phyloP scores from a whole-genome alignment of 2,888 invertebrate genomes.

The Cheilosia grossa region DNA sequence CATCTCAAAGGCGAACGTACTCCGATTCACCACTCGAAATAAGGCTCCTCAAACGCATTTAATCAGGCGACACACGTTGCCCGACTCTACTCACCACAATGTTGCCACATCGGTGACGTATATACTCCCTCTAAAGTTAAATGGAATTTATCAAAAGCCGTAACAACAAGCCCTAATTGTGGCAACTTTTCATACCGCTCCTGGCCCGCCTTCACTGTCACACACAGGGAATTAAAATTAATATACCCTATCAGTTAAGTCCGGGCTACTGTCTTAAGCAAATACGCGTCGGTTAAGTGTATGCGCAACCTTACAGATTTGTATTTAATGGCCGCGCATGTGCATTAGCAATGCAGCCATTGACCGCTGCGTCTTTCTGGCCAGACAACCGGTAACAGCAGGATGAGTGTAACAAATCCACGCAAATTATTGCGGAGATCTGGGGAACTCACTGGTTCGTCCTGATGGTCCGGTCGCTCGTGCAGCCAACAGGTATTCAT shows the following conservation, averaged over 20 bases:
- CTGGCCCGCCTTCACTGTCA: background rate
- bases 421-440: constrained; percentile 49
- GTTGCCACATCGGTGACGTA: background rate
- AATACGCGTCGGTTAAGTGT: constrained; percentile 9
- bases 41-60: background rate
- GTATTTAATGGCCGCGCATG: constrained; percentile 41
- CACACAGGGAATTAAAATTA: constrained; percentile 50
- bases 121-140: background rate
- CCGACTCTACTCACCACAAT: background rate
- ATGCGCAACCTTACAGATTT: constrained; percentile 47
- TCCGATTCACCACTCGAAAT: too few species aligned
- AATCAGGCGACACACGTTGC: background rate
- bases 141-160: background rate
- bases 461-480: constrained; percentile 52
- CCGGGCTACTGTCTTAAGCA: constrained; percentile 55
- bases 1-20: too few species aligned
- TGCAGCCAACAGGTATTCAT: constrained; percentile 58
- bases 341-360: constrained; percentile 35
- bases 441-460: constrained; percentile 36
- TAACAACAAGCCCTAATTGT: background rate
- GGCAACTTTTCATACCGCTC: background rate
- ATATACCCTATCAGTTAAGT: constrained; percentile 34
- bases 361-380: constrained; percentile 20
- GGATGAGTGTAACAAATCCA: constrained; percentile 68
- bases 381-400: constrained; percentile 68